Evolutionary conservation across 2,888 invertebrate genomes (phyloP).

Genomic region (Chesias legatella): DNA sequence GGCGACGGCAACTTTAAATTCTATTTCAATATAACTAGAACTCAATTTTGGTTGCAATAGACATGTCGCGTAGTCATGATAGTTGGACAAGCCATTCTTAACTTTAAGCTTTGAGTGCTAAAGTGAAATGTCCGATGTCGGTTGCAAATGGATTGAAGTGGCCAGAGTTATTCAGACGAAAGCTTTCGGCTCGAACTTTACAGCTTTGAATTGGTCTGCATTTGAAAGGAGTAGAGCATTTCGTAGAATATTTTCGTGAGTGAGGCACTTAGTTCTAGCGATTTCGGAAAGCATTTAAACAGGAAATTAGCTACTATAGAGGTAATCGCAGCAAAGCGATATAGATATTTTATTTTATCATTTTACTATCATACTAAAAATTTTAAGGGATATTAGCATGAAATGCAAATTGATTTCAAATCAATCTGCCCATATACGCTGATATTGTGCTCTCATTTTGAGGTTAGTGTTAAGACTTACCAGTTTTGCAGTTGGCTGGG

Average conservation of each 20-base stretch:
- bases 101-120: slow-evolving; percentile 7
- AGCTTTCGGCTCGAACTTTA: slow-evolving; percentile 14
- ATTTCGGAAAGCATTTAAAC: no score
- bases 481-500: slow-evolving; percentile 53
- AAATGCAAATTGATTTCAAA: neutral
- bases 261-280: neutral
- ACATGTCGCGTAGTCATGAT: slow-evolving; percentile 5
- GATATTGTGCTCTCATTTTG: slow-evolving; percentile 6
- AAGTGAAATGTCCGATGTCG: slow-evolving; percentile 8
- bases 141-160: slow-evolving; percentile 11
- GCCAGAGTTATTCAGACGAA: slow-evolving; percentile 19
- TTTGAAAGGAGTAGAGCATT: slow-evolving; percentile 19
- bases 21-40: slow-evolving; percentile 13
- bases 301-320: no score
- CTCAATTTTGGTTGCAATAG: slow-evolving; percentile 12
- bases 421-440: no score
- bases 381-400: no score
- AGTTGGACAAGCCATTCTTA: slow-evolving; percentile 8
- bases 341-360: no score
- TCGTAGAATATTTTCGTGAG: slow-evolving; percentile 12
- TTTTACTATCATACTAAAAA: no score
- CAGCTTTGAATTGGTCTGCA: slow-evolving; percentile 21
- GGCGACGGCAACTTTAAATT: slow-evolving; percentile 16
- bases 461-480: slow-evolving; percentile 40
- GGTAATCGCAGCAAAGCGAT: no score